Evolutionary conservation across 2,797 vertebrate genomes (phyloP).

Genomic region (Sciurus vulgaris): DNA sequence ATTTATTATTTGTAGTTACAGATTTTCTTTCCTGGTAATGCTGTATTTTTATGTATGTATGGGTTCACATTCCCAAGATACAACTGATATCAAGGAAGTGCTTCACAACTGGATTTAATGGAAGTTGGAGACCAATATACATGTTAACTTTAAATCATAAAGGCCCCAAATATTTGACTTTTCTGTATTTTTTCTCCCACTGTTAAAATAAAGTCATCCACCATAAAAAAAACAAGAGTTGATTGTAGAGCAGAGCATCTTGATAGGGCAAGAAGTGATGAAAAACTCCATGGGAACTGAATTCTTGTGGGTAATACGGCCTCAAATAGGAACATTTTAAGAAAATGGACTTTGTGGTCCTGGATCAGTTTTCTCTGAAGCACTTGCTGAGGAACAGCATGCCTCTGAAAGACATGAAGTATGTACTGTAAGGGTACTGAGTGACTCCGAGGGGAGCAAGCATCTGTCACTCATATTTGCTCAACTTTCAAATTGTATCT

Average conservation of each 20-base stretch:
- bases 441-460: not conserved
- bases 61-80: not conserved
- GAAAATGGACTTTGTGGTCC: not conserved
- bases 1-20: not conserved
- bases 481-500: constrained; percentile 34
- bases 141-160: not conserved
- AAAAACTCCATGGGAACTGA: not conserved
- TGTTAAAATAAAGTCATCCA: not conserved
- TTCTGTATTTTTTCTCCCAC: not conserved
- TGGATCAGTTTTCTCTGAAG: not conserved
- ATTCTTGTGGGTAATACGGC: not conserved
- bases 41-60: not conserved
- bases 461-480: constrained; percentile 3
- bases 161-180: not conserved
- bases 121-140: not conserved
- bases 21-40: not conserved
- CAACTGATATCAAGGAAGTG: not conserved
- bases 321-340: not conserved
- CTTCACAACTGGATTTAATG: not conserved
- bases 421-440: not conserved
- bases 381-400: not conserved
- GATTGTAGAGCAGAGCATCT: constrained; percentile 34
- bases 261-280: not conserved
- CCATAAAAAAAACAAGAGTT: not conserved
- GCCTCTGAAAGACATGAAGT: not conserved